Evolutionary conservation across 2,113 vertebrate species (phyloP).

Genomic region (Kryptolebias marmoratus): DNA sequence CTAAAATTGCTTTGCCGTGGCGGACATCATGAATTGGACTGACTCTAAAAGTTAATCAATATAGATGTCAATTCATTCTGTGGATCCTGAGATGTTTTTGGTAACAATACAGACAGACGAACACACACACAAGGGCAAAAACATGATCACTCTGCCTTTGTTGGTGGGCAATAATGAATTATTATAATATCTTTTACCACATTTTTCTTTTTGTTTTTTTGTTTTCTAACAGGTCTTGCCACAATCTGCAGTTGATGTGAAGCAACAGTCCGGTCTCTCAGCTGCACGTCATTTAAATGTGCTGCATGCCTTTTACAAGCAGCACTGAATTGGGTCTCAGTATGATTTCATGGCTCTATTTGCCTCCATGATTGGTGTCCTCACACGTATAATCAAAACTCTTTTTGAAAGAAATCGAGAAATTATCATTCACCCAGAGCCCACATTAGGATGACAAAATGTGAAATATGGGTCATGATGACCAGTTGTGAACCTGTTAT

Average conservation of each 20-base stretch:
- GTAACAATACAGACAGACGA: no score
- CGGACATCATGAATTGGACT: no score
- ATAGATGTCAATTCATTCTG: no score
- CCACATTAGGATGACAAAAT: conserved; percentile 45
- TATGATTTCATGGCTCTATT: conserved; percentile 28
- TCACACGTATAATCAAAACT: conserved; percentile 6
- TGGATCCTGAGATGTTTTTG: no score
- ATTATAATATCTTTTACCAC: no score
- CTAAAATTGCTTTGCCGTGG: no score
- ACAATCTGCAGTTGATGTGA: neutral
- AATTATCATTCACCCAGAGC: conserved; percentile 31
- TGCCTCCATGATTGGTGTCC: conserved; percentile 21
- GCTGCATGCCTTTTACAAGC: conserved; percentile 14
- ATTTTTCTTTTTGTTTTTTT: no score
- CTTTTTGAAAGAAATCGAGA: conserved; percentile 8
- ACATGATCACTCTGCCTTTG: no score
- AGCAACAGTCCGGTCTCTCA: conserved; percentile 2
- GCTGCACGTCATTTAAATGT: conserved; percentile 35
- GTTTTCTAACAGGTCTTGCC: no score
- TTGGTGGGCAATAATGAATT: no score
- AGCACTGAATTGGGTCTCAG: conserved; percentile 19
- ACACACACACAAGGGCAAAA: no score
- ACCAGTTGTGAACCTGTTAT: conserved; percentile 54
- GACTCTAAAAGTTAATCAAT: no score
- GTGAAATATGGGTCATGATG: conserved; percentile 55